A percentile compares a stretch with the other conserved stretches of the same genome.
phyloP scores from a whole-genome alignment of 2,113 vertebrate species.

The Bettongia penicillata region DNA sequence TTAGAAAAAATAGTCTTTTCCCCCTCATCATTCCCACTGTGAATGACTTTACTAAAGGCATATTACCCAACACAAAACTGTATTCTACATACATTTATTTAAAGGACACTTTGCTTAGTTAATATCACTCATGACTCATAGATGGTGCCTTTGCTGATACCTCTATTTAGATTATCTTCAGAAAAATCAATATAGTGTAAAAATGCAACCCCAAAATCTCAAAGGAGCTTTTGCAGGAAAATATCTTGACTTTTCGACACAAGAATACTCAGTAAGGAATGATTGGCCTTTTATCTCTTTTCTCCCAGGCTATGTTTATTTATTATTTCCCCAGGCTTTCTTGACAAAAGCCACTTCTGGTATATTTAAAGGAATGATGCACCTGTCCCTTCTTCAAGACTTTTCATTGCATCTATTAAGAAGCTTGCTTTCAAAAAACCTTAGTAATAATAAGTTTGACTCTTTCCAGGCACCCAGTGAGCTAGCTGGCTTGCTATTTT shows the following conservation, averaged over 20 bases:
- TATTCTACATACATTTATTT: slow-evolving; percentile 26
- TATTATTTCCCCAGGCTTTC: slow-evolving; percentile 34
- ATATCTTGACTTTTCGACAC: slow-evolving; percentile 2
- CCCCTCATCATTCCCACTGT: background rate
- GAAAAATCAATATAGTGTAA: slow-evolving; percentile 34
- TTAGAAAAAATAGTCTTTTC: background rate
- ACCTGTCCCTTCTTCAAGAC: slow-evolving; percentile 32
- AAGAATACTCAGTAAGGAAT: background rate
- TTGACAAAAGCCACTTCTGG: slow-evolving; percentile 18
- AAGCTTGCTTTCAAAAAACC: background rate
- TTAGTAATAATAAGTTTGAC: background rate
- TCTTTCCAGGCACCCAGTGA: background rate
- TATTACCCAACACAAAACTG: slow-evolving; percentile 38
- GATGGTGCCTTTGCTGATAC: slow-evolving; percentile 24
- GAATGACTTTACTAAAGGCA: slow-evolving; percentile 22
- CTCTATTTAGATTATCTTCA: slow-evolving; percentile 6
- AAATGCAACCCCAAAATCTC: slow-evolving; percentile 40
- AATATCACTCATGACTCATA: background rate
- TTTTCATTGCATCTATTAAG: background rate
- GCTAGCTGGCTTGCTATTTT: background rate
- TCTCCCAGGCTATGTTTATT: background rate
- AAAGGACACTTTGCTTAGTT: slow-evolving; percentile 39
- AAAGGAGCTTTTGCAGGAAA: slow-evolving; percentile 36
- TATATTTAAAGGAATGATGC: slow-evolving; percentile 21
- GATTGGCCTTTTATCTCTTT: background rate